Conservation (phyloP, 2,113 vertebrate genomes). For the Pituophis catenifer region DNA sequence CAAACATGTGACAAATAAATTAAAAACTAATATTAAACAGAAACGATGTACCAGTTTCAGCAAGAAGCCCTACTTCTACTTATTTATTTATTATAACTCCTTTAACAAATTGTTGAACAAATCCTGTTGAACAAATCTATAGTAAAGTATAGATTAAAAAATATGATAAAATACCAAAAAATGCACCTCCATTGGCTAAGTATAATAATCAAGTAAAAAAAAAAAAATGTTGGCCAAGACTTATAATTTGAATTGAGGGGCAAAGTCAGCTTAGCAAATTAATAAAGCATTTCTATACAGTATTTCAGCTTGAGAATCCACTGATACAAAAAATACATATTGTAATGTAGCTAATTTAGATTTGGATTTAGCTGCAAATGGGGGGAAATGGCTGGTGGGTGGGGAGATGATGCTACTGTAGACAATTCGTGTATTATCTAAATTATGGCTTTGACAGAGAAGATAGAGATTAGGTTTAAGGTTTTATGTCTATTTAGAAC, state of each 20-base stretch:
- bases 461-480: conserved; percentile 56
- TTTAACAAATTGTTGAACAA: neutral
- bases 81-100: neutral
- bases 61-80: conserved; percentile 3
- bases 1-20: neutral
- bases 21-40: neutral
- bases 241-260: conserved; percentile 58
- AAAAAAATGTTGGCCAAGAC: conserved; percentile 32
- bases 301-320: conserved; percentile 62
- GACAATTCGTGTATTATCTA: conserved; percentile 66
- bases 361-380: conserved; percentile 39
- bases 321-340: conserved; percentile 52
- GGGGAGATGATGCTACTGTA: conserved; percentile 35
- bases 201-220: conserved; percentile 19
- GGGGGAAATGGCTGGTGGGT: neutral
- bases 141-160: neutral
- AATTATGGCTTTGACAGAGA: conserved; percentile 70
- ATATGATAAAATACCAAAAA: neutral
- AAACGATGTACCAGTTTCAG: conserved; percentile 28
- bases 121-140: neutral
- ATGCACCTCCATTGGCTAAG: neutral
- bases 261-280: conserved; percentile 50
- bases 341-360: conserved; percentile 27
- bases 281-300: conserved; percentile 38
- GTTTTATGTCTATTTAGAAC: conserved; percentile 62